A percentile compares a stretch with the other conserved stretches of the same genome.
These are phyloP conservation scores for Sciurus niger DNA, from an alignment of 2,113 vertebrate species.

Conservation along the genomic window DNA sequence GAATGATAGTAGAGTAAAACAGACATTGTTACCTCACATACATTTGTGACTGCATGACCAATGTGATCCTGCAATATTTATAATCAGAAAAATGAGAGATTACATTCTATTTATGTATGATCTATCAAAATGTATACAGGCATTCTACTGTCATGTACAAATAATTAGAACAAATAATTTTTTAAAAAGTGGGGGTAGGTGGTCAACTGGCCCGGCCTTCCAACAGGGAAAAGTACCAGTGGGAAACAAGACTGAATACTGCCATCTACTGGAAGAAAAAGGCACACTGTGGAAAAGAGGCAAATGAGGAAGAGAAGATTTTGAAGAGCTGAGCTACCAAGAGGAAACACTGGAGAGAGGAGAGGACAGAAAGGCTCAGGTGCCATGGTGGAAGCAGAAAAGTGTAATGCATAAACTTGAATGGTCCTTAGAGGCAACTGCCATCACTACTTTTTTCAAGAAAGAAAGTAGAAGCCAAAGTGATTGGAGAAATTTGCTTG, in stretches of 20 bases:
- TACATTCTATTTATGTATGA: no score
- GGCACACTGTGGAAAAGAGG: neutral
- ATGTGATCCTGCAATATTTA: no score
- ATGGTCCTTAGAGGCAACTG: neutral
- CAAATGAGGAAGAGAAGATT: neutral
- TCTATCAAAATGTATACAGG: no score
- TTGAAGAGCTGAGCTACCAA: neutral
- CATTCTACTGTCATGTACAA: no score
- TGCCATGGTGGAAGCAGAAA: neutral
- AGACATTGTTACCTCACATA: no score
- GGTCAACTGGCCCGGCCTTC: neutral
- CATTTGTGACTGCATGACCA: no score
- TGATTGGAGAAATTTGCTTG: neutral
- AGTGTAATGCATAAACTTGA: neutral
- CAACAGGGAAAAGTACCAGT: neutral
- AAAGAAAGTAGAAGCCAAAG: neutral
- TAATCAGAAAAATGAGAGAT: no score
- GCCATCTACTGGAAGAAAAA: conserved; percentile 82
- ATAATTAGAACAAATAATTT: no score
- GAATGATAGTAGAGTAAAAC: no score
- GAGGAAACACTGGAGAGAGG: neutral
- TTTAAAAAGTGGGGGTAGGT: no score
- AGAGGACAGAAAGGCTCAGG: neutral
- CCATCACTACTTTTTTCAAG: neutral
- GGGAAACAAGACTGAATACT: conserved; percentile 80